phyloP scores from a whole-genome alignment of 2,797 vertebrate genomes.

The Yasuhikotakia modesta region DNA sequence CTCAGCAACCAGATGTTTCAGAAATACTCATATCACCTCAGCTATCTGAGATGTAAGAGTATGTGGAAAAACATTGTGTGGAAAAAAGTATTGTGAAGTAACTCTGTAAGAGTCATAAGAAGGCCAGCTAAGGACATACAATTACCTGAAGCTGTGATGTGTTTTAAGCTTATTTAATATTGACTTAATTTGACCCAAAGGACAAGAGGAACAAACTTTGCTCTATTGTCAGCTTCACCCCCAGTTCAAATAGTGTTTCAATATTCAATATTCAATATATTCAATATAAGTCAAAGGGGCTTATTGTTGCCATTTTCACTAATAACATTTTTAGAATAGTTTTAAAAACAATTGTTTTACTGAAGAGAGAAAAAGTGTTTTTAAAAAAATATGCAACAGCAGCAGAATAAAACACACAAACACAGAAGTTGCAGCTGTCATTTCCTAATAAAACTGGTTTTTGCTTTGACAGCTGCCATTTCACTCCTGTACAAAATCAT shows the following conservation, averaged over 20 bases:
- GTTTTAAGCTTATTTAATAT: no score
- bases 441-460: conserved; percentile 27
- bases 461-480: conserved; percentile 38
- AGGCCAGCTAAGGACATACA: neutral
- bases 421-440: neutral
- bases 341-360: no score
- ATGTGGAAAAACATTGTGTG: neutral
- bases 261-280: no score
- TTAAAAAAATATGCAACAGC: neutral
- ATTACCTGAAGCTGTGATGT: no score
- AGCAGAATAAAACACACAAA: neutral
- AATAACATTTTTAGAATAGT: no score
- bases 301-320: no score
- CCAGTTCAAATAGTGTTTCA: no score
- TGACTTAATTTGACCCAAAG: no score
- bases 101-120: neutral
- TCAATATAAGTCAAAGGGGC: no score
- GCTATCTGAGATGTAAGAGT: neutral
- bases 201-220: no score
- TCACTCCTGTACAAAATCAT: neutral
- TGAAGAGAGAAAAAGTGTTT: no score
- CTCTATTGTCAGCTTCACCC: no score
- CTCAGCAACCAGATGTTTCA: conserved; percentile 58
- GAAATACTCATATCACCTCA: neutral
- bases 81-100: neutral